Percentiles rank a stretch among this genome's conserved stretches.
These are phyloP conservation scores for Dissostichus mawsoni DNA, from an alignment of 2,113 vertebrate species.

Conservation along the genomic window DNA sequence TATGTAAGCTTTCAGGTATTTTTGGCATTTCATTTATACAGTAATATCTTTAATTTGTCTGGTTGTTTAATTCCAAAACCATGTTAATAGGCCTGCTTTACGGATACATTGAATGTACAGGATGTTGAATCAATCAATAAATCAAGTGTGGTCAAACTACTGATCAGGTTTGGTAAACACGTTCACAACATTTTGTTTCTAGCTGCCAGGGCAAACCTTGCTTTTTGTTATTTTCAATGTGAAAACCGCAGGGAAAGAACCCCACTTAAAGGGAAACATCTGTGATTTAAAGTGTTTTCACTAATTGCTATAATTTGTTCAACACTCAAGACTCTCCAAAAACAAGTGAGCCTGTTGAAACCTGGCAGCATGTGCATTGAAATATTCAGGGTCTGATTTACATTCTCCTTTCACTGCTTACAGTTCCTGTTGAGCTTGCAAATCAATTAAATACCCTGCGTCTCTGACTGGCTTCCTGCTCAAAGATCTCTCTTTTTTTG, in stretches of 20 bases:
- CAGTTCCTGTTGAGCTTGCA: conserved; percentile 17
- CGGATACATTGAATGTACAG: too few relatives aligned
- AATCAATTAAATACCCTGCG: conserved; percentile 44
- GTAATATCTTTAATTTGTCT: background rate
- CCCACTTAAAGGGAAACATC: conserved; percentile 22
- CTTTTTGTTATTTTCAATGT: conserved; percentile 4
- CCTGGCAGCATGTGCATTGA: background rate
- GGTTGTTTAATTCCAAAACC: background rate
- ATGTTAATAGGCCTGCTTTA: too few relatives aligned
- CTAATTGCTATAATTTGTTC: conserved; percentile 55
- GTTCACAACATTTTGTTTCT: background rate
- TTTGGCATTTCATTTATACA: background rate
- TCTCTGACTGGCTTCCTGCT: conserved; percentile 26
- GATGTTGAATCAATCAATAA: too few relatives aligned
- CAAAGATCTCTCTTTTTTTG: conserved; percentile 16
- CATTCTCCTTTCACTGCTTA: conserved; percentile 16
- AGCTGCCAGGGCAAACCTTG: background rate
- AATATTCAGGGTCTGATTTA: conserved; percentile 24
- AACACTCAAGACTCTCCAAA: conserved; percentile 7
- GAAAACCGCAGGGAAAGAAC: background rate
- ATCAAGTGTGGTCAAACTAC: background rate
- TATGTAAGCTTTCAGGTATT: background rate
- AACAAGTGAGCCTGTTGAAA: conserved; percentile 17
- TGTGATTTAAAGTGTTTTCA: conserved; percentile 30
- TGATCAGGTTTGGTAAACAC: background rate